Percentiles rank a stretch among this genome's conserved stretches.
Evolutionary conservation across 2,888 invertebrate genomes (phyloP).

Genomic region (Parnassius smintheus): DNA sequence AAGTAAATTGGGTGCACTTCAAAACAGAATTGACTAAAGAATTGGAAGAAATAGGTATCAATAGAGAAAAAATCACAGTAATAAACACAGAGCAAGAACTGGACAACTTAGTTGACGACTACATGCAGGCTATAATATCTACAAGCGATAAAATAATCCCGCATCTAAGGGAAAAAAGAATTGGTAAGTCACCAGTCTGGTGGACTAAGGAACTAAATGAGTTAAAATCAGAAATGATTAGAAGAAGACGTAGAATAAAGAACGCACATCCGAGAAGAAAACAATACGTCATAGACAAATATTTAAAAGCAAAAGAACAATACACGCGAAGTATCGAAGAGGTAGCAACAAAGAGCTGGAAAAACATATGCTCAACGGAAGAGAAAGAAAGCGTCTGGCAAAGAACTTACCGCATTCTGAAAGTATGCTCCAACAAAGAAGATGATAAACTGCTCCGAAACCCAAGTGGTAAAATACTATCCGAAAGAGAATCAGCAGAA

Average conservation of each 20-base stretch:
- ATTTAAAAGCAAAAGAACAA: not conserved
- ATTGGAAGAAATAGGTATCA: not conserved
- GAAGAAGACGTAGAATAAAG: not conserved
- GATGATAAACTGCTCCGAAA: not conserved
- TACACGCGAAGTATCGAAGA: not conserved
- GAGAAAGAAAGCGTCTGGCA: not conserved
- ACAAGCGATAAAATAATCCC: not conserved
- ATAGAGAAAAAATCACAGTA: not conserved
- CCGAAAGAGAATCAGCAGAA: too few relatives aligned
- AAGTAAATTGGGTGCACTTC: not conserved
- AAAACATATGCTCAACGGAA: not conserved
- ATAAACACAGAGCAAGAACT: too few relatives aligned
- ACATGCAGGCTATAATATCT: too few relatives aligned
- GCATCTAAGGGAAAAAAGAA: not conserved
- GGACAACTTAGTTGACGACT: too few relatives aligned
- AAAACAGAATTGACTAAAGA: too few relatives aligned
- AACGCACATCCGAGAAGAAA: not conserved
- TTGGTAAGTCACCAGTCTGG: not conserved
- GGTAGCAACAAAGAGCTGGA: not conserved
- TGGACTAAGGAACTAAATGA: not conserved
- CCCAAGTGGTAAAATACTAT: too few relatives aligned
- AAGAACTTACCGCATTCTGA: not conserved
- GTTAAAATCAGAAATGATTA: not conserved
- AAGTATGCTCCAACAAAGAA: not conserved
- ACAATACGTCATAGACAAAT: not conserved